Conservation (phyloP, 1,140 invertebrate species). For the Drosophila repletoides region DNA sequence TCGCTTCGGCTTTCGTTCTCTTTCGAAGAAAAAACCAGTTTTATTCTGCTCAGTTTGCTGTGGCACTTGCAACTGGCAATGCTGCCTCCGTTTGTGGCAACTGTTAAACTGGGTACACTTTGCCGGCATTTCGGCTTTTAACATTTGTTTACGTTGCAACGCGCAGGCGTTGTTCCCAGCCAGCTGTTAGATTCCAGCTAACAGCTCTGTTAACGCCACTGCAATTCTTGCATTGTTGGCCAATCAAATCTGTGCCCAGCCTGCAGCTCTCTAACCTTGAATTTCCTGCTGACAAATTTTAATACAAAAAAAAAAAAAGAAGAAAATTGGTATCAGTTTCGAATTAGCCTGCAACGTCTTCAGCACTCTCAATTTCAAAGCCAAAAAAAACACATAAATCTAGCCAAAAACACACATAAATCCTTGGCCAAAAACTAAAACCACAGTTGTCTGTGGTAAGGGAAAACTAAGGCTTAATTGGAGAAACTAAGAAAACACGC, state of each 20-base stretch:
- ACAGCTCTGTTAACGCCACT: conserved; percentile 2
- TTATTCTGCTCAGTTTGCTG: conserved; percentile 10
- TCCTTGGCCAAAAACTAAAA: conserved; percentile 25
- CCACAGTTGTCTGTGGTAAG: conserved; percentile 21
- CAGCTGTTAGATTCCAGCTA: conserved; percentile 32
- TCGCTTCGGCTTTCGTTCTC: conserved; percentile 6
- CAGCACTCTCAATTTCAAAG: conserved; percentile 36
- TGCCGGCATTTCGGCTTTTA: conserved; percentile 57
- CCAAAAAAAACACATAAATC: conserved; percentile 46
- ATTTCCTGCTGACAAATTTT: neutral
- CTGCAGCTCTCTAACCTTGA: conserved; percentile 8
- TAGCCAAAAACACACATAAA: conserved; percentile 33
- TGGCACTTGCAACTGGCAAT: conserved; percentile 40
- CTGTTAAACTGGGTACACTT: conserved; percentile 39
- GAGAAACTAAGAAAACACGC: conserved; percentile 23
- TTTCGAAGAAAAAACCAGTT: conserved; percentile 46
- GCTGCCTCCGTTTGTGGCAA: neutral
- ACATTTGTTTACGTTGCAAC: conserved; percentile 69
- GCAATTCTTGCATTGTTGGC: neutral
- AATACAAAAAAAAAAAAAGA: too few species aligned
- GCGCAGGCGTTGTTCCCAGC: conserved; percentile 45
- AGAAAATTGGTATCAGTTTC: too few species aligned
- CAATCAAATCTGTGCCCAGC: conserved; percentile 14
- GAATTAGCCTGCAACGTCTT: conserved; percentile 15
- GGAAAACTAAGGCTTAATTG: conserved; percentile 9